phyloP scores from a whole-genome alignment of 2,888 invertebrate genomes.

The Petrophora chlorosata region DNA sequence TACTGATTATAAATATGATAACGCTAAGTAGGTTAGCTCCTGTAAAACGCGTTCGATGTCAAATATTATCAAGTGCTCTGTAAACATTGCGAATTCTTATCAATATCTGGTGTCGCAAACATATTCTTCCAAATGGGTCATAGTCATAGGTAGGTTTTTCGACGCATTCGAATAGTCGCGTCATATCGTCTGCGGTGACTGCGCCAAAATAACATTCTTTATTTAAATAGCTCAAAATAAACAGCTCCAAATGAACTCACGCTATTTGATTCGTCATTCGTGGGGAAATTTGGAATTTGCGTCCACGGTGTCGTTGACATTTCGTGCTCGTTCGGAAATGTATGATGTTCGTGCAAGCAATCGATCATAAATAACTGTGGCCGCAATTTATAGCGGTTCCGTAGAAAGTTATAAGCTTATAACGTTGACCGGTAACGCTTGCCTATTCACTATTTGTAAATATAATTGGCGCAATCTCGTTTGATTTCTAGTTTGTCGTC shows the following conservation, averaged over 20 bases:
- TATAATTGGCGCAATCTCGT: constrained; percentile 45
- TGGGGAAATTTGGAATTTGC: constrained; percentile 66
- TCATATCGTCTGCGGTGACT: constrained; percentile 58
- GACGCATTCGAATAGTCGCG: constrained; percentile 50
- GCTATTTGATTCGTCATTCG: constrained; percentile 72
- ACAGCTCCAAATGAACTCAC: constrained; percentile 57
- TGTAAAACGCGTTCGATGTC: constrained; percentile 66
- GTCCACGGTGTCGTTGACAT: constrained; percentile 74
- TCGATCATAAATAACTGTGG: constrained; percentile 50
- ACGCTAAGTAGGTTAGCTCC: constrained; percentile 75
- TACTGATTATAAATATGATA: constrained; percentile 73
- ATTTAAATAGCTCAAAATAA: constrained; percentile 61
- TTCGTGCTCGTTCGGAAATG: constrained; percentile 57
- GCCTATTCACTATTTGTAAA: constrained; percentile 46
- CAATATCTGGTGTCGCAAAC: constrained; percentile 67
- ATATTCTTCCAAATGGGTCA: constrained; percentile 66
- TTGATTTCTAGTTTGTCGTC: constrained; percentile 48
- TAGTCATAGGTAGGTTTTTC: constrained; percentile 35
- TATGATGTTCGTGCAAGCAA: constrained; percentile 39
- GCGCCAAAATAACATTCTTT: constrained; percentile 55
- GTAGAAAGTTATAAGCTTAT: constrained; percentile 48
- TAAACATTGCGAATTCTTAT: constrained; percentile 77
- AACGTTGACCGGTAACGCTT: constrained; percentile 38
- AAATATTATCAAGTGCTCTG: constrained; percentile 77
- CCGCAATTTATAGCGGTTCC: constrained; percentile 36